Base-by-base conservation (phyloP, 2,797 vertebrate species). In the Danio choprae region DNA sequence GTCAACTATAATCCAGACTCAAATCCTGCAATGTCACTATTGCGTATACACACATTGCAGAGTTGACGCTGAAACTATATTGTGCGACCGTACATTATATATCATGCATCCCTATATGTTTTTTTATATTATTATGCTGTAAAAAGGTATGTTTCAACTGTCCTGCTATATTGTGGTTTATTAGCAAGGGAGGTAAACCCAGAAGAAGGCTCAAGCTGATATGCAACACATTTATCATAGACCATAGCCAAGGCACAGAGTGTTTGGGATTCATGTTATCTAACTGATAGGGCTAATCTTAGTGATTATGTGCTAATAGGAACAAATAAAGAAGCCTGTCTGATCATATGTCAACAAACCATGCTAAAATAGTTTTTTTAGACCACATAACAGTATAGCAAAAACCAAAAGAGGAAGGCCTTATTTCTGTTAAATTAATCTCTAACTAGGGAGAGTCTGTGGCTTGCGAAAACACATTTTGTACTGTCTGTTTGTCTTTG, bases 221-320 rank as follows among this genome's bases (percentile, higher is more conserved):
- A 70, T 60, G 18, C 36, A 13, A 13, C 58, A 13, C 22, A 18
- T 55, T 60, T 50, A 53, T 79, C 56, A 4, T 55, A 79, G 75
- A 77, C 43, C 63, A 11, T n/a, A 53, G 46, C 40, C 7, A 20
- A 55, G 55, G 68, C 16, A 51, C 20, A 4, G 8, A 65, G 18
- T 80, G 67, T 84, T 67, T 36, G 36, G 50, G 77, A 58, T 70
- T 71, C 62, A 43, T 68, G 44, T 63, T 80, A 84, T 85, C 73
- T 73, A 69, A 82, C 73, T 58, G 77, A 85, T 77, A 80, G 44
- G 13, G 12, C 55, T 77, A 80, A 81, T 80, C 77, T 82, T 50
- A 77, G 69, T 46, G 56, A 65, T 67, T 77, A 83, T 83, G 84
- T 73, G 68, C 62, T 77, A 51, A 65, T 58, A 58, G 70, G 51